Percentiles rank a stretch among this genome's conserved stretches.
Conservation (phyloP, 2,888 invertebrate genomes). For the Eristalis intricaria region DNA sequence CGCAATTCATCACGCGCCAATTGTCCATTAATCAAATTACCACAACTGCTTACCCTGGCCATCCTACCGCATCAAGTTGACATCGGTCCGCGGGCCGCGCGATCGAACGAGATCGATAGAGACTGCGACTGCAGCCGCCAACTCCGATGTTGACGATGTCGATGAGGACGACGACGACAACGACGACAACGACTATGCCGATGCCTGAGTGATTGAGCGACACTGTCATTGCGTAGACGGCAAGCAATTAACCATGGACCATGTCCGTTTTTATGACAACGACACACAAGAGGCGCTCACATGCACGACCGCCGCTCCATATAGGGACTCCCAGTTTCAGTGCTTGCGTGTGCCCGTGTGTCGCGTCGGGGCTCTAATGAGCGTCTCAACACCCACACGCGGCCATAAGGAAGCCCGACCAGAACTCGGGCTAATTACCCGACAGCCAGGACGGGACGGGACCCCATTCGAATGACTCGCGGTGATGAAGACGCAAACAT, state of each 20-base stretch:
- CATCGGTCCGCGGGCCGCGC: slow-evolving; percentile 33
- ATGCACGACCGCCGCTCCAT: slow-evolving; percentile 18
- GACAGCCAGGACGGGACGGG: too few species aligned
- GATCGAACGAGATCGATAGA: slow-evolving; percentile 63
- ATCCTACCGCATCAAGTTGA: slow-evolving; percentile 64
- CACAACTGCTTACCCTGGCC: slow-evolving; percentile 54
- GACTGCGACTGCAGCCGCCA: not conserved
- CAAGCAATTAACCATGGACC: slow-evolving; percentile 69
- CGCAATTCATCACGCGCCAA: slow-evolving; percentile 64
- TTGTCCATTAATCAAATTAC: slow-evolving; percentile 69
- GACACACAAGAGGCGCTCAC: slow-evolving; percentile 67
- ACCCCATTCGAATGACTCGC: too few species aligned
- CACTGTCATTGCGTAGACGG: slow-evolving; percentile 70
- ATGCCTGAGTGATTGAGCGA: slow-evolving; percentile 61
- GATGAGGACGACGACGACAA: not conserved
- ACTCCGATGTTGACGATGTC: not conserved
- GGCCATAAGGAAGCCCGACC: not conserved
- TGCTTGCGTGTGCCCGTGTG: not conserved
- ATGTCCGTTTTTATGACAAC: slow-evolving; percentile 65
- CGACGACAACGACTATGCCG: not conserved
- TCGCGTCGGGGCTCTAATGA: not conserved
- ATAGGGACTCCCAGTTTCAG: not conserved
- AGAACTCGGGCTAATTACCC: too few species aligned
- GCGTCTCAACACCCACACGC: not conserved
- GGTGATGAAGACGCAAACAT: not conserved